These are phyloP conservation scores for Gopherus evgoodei DNA, from an alignment of 2,113 vertebrate species.

Conservation along the genomic window DNA sequence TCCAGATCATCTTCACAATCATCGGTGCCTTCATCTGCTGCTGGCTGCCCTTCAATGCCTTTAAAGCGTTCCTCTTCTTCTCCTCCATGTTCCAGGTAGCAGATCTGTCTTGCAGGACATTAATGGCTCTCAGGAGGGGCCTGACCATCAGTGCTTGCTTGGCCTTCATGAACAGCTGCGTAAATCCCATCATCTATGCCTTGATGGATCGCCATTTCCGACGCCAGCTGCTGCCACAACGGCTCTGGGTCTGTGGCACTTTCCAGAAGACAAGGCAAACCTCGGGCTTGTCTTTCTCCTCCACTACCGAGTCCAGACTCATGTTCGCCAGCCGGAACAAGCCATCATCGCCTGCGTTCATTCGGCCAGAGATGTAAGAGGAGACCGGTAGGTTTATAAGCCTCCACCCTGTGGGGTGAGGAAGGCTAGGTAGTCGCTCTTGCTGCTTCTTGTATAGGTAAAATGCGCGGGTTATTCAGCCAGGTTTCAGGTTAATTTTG, in stretches of 20 bases:
- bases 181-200: constrained; percentile 88
- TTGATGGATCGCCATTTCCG: constrained; percentile 86
- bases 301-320: background rate
- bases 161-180: constrained; percentile 89
- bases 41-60: constrained; percentile 88
- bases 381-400: background rate
- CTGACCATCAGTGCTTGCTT: constrained; percentile 81
- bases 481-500: background rate
- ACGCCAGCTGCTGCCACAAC: constrained; percentile 29
- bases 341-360: background rate
- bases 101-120: constrained; percentile 32
- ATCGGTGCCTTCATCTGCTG: constrained; percentile 84
- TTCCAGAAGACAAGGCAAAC: background rate
- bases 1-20: constrained; percentile 86
- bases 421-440: too few species aligned
- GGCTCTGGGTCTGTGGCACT: background rate
- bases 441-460: background rate
- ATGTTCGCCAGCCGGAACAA: background rate
- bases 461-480: background rate
- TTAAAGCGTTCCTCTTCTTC: constrained; percentile 76
- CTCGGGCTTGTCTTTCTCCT: background rate
- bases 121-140: constrained; percentile 65
- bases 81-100: background rate
- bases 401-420: background rate
- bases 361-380: background rate